Base-by-base conservation (phyloP, 2,113 vertebrate species). In the Mustela nigripes region DNA sequence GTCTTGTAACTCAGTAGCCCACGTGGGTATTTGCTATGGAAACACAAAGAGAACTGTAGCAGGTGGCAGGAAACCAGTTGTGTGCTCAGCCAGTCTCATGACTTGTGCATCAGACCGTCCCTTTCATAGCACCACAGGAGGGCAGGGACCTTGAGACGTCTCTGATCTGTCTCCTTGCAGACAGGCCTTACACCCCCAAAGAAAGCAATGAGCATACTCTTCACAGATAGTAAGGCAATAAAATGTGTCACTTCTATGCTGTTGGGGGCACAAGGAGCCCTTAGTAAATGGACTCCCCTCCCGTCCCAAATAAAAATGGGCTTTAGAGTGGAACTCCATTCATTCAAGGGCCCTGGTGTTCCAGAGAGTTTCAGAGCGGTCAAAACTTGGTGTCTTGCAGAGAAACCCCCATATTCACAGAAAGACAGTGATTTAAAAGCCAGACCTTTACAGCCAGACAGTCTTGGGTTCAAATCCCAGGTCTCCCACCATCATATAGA, bases 41-140 rank as follows among this genome's bases (percentile, higher is more conserved):
- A 93, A 97, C 45, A 81, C 53, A 92, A 96, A 96, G 36, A 96
- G 76, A 73, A 58, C 4, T 85, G 76, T 11, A 85, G 42, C 42
- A 67, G 74, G 58, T 11, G 48, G 24, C 45, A 24, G 88, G 86
- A 90, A 73, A 58, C 4, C 2, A 10, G 53, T 12, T 31, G 16
- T 22, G 4, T 42, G 4, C 36, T 58, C 50, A 93, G 73, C 10
- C 36, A 80, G 4, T n/a, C 24, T 83, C 31, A 45, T 0, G 1
- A n/a, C n/a, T 33, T 63, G 24, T 16, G 16, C 24, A n/a, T 31
- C 2, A 1, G 22, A 87, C 9, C 6, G 50, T 21, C 11, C 8
- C 16, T 48, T 60, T 81, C 31, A 80, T 21, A 76, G 48, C 10
- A 45, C 53, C 60, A 28, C 11, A 33, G 50, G 31, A 50, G 8